These are phyloP conservation scores for Cheilinus undulatus DNA, from an alignment of 2,113 vertebrate genomes.

Conservation along the genomic window DNA sequence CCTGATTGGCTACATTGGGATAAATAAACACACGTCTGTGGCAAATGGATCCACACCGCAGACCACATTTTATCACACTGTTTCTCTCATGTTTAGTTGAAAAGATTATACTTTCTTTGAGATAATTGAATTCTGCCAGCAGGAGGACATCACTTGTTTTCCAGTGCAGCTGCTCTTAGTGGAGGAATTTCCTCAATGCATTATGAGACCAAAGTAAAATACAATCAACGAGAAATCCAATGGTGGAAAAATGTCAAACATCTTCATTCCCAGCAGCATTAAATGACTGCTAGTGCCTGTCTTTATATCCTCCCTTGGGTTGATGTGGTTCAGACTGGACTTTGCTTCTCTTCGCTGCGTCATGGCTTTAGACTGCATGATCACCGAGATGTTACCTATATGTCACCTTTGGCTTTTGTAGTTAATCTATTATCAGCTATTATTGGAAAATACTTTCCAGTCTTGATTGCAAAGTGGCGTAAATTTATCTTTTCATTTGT, in stretches of 20 bases:
- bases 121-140: conserved; percentile 55
- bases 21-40: conserved; percentile 72
- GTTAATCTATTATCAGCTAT: too few species aligned
- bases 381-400: too few species aligned
- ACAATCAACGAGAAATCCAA: not conserved
- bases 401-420: too few species aligned
- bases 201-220: conserved; percentile 12
- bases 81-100: conserved; percentile 18
- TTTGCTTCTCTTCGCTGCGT: too few species aligned
- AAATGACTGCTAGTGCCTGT: too few species aligned
- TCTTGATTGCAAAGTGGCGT: too few species aligned
- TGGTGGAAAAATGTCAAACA: not conserved
- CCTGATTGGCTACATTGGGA: conserved; percentile 69
- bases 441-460: too few species aligned
- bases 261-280: too few species aligned
- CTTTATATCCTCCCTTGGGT: too few species aligned
- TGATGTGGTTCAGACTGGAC: conserved; percentile 3
- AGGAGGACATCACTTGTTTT: conserved; percentile 20
- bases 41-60: conserved; percentile 48
- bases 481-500: too few species aligned
- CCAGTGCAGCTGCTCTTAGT: conserved; percentile 5
- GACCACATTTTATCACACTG: conserved; percentile 44
- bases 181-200: conserved; percentile 13
- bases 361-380: too few species aligned
- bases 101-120: conserved; percentile 17